Evolutionary conservation across 2,113 vertebrate genomes (phyloP).

Genomic region (Prunella himalayana): DNA sequence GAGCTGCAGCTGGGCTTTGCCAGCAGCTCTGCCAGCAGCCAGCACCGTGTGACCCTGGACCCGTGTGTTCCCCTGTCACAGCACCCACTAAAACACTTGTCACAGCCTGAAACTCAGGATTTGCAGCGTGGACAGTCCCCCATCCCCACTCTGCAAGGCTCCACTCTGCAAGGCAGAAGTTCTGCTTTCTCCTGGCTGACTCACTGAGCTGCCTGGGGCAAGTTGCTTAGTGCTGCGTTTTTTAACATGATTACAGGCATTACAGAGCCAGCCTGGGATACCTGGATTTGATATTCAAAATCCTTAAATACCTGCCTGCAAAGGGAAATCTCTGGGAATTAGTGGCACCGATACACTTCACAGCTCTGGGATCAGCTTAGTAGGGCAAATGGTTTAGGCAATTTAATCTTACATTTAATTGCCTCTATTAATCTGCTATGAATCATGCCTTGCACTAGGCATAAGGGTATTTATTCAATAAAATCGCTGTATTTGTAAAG

Average conservation of each 20-base stretch:
- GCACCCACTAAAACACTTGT: neutral
- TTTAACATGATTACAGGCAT: constrained; percentile 46
- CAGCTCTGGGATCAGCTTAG: constrained; percentile 1
- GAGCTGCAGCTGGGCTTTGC: neutral
- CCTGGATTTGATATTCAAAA: constrained; percentile 42
- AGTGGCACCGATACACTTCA: constrained; percentile 8
- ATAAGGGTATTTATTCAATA: constrained; percentile 26
- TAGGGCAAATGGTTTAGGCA: constrained; percentile 19
- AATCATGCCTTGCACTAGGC: constrained; percentile 18
- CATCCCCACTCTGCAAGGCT: neutral
- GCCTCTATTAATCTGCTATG: constrained; percentile 45
- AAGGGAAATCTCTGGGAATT: constrained; percentile 48
- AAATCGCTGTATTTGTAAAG: constrained; percentile 32
- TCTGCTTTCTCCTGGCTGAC: constrained; percentile 48
- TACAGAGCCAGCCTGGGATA: constrained; percentile 13
- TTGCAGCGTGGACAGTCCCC: accelerated
- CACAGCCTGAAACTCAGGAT: neutral
- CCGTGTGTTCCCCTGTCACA: neutral
- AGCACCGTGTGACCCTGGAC: neutral
- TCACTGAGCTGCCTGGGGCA: neutral
- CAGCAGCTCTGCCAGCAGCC: neutral
- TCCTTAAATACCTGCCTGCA: constrained; percentile 42
- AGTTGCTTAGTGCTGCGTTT: constrained; percentile 21
- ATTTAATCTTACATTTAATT: constrained; percentile 54
- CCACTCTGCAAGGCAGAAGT: neutral